Evolutionary conservation across 2,113 vertebrate genomes (phyloP), one percentile per base, ranked within the genome.

Genomic region (Callipepla californica): DNA sequence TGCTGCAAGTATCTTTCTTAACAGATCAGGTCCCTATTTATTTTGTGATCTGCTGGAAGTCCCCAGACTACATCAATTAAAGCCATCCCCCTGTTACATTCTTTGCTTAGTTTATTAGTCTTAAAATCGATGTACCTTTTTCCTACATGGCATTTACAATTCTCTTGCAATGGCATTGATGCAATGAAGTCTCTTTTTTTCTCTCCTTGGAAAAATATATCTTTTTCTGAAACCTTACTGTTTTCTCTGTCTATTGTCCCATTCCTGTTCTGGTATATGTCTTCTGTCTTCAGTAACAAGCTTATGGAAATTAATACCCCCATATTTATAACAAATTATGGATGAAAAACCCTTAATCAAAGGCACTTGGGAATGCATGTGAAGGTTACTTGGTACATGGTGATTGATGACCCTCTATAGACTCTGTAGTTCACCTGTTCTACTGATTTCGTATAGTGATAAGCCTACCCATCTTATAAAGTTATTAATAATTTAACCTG

Each of bases 401-500:
- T 85, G 76, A 93, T 16, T 42, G 48, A 91, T 42, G 50, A 59
- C 14, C 32, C 68, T 81, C 50, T 85, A 9, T 5, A 67, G 48
- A 47, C 73, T 32, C 32, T 74, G 70, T 51, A 68, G 58, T 79
- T 90, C 90, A 38, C 50, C 70, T 74, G 0, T 76, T 92, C 87
- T 30, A 57, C 40, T 9, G 15, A 74, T 58, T 84, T 80, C 45
- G 50, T 14, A 11, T 1, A 2, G 1, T 59, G 83, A 87, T 42
- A 63, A 92, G 10, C 50, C 62, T 93, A 59, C 58, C 50, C 19
- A 48, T 78, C 76, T 67, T 55, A 70, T 8, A 90, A 85, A 92
- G 62, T 57, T 42, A 44, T 80, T 68, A 93, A 80, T 86, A 80
- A 93, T 58, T 88, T 76, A 93, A 90, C 75, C 42, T 86, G 26